Percentiles rank a stretch among this genome's conserved stretches.
phyloP scores from a whole-genome alignment of 1,140 invertebrate genomes.

The Conus betulinus region DNA sequence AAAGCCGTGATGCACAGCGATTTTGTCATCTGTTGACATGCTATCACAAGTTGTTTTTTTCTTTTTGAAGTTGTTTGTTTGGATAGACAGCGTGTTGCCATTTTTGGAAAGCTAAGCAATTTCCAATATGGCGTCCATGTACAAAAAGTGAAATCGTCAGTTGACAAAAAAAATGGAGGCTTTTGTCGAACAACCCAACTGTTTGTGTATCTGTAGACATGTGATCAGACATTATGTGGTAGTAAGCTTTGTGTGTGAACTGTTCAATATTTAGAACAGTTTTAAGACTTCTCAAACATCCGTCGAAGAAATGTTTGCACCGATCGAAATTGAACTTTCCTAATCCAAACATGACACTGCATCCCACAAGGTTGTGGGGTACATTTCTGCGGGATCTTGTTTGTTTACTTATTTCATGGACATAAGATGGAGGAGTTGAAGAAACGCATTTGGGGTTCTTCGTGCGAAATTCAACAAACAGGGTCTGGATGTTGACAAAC shows the following conservation, averaged over 20 bases:
- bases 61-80: not conserved
- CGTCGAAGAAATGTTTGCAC: not conserved
- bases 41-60: not conserved
- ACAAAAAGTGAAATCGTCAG: not conserved
- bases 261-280: not conserved
- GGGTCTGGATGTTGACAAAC: slow-evolving; percentile 71
- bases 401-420: not conserved
- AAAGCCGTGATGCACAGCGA: not conserved
- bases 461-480: slow-evolving; percentile 64
- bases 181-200: not conserved
- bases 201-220: not conserved
- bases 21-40: not conserved
- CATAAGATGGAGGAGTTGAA: slow-evolving; percentile 70
- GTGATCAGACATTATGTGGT: not conserved
- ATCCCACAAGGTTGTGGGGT: not conserved
- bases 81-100: not conserved
- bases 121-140: not conserved
- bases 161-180: not conserved
- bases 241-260: not conserved
- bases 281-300: not conserved
- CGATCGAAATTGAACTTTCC: not conserved
- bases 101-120: slow-evolving; percentile 7
- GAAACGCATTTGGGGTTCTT: slow-evolving; percentile 71
- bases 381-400: not conserved
- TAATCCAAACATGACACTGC: too few relatives aligned